Evolutionary conservation across 2,888 invertebrate species (phyloP).

Genomic region (Monopis laevigella): DNA sequence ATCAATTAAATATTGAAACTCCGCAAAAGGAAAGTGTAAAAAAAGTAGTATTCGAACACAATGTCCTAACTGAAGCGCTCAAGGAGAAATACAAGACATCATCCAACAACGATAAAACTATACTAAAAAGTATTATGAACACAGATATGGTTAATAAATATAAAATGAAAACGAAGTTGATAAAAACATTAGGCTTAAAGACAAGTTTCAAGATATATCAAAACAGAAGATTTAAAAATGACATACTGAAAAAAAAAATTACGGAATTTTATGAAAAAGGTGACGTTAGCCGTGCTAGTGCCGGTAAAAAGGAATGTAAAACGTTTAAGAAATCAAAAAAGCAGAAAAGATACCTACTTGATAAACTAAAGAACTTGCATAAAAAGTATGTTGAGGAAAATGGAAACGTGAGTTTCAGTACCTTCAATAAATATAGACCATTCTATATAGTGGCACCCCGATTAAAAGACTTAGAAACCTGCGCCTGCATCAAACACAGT

Average conservation of each 20-base stretch:
- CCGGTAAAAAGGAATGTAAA: slow-evolving; percentile 6
- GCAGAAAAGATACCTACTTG: slow-evolving; percentile 15
- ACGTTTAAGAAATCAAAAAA: slow-evolving; percentile 8
- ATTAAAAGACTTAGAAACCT: slow-evolving; percentile 17
- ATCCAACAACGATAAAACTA: slow-evolving; percentile 4
- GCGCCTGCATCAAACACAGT: slow-evolving; percentile 19
- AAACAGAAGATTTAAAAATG: neutral
- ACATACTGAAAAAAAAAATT: slow-evolving; percentile 1
- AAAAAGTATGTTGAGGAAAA: slow-evolving; percentile 15
- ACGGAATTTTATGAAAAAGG: slow-evolving; percentile 4
- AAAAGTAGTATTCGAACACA: slow-evolving; percentile 4
- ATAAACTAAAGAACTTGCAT: slow-evolving; percentile 14
- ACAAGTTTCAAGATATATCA: slow-evolving; percentile 1
- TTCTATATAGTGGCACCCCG: slow-evolving; percentile 19
- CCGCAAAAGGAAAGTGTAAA: slow-evolving; percentile 7
- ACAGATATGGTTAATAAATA: slow-evolving; percentile 6
- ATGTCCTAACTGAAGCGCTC: slow-evolving; percentile 4
- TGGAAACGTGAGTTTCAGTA: slow-evolving; percentile 17
- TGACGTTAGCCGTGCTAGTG: slow-evolving; percentile 8
- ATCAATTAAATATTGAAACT: slow-evolving; percentile 4
- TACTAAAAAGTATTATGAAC: neutral
- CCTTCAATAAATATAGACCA: slow-evolving; percentile 20
- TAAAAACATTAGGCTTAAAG: neutral
- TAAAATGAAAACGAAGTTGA: slow-evolving; percentile 6
- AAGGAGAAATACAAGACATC: slow-evolving; percentile 6